phyloP scores from a whole-genome alignment of 1,140 invertebrate species.

The Maconellicoccus hirsutus region DNA sequence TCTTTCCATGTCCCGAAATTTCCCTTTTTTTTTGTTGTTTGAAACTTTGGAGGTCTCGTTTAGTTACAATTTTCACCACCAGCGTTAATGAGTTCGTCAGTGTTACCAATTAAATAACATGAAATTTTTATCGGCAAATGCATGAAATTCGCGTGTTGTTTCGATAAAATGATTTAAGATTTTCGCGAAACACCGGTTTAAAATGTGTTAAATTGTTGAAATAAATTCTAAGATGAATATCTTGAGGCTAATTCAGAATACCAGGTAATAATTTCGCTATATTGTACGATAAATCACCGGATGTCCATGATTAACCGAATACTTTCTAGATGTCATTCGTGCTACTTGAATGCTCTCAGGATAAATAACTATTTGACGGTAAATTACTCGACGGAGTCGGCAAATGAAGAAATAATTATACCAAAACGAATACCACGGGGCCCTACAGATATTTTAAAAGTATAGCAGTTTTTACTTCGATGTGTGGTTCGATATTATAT shows the following conservation, averaged over 20 bases:
- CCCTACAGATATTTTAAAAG: slow-evolving; percentile 64
- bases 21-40: too few species aligned
- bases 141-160: too few species aligned
- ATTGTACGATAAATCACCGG: not conserved
- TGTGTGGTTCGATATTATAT: slow-evolving; percentile 14
- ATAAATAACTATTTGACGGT: not conserved
- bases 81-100: too few species aligned
- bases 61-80: too few species aligned
- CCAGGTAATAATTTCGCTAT: not conserved
- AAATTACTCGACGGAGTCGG: not conserved
- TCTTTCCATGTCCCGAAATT: too few species aligned
- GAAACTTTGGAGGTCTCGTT: not conserved
- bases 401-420: slow-evolving; percentile 33
- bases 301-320: not conserved
- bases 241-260: not conserved
- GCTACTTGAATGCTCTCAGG: not conserved
- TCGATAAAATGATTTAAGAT: too few species aligned
- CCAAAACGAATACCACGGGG: slow-evolving; percentile 57
- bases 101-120: too few species aligned
- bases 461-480: slow-evolving; percentile 32
- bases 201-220: not conserved
- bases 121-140: too few species aligned
- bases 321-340: not conserved
- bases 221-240: not conserved
- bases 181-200: not conserved